Conservation (phyloP, 2,888 invertebrate genomes). For the Netelia virgata region DNA sequence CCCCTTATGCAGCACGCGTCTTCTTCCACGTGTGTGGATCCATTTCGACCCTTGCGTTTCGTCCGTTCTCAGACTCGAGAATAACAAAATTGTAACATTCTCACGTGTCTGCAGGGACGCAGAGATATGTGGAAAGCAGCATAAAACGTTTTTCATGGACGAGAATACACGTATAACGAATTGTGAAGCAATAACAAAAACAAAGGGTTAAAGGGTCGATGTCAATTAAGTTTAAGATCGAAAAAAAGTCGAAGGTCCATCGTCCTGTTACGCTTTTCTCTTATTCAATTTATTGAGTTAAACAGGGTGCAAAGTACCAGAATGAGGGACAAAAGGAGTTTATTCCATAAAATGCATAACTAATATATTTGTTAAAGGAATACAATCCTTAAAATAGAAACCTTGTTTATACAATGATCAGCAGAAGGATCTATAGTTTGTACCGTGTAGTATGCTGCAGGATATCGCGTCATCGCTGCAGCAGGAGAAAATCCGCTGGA, state of each 20-base stretch:
- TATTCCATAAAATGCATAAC: too few species aligned
- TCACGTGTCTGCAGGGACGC: neutral
- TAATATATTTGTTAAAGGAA: too few species aligned
- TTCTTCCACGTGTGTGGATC: neutral
- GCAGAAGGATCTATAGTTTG: conserved; percentile 16
- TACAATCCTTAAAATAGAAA: too few species aligned
- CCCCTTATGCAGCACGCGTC: neutral
- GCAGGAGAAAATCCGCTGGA: conserved; percentile 13
- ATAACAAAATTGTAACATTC: neutral
- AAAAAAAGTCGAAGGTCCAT: too few species aligned
- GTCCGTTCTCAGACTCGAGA: neutral
- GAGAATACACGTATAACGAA: neutral
- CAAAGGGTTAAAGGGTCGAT: neutral
- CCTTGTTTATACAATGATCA: conserved; percentile 3
- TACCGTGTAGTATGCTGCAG: neutral
- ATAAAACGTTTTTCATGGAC: neutral
- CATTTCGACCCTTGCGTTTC: neutral
- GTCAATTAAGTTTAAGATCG: too few species aligned
- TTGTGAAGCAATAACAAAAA: neutral
- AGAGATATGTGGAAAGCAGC: neutral
- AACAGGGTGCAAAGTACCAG: too few species aligned
- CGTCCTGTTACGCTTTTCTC: too few species aligned
- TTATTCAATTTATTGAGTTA: too few species aligned
- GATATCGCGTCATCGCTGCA: neutral
- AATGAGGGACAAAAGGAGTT: too few species aligned